phyloP scores from a whole-genome alignment of 2,888 invertebrate species.

The Volucella zonaria region DNA sequence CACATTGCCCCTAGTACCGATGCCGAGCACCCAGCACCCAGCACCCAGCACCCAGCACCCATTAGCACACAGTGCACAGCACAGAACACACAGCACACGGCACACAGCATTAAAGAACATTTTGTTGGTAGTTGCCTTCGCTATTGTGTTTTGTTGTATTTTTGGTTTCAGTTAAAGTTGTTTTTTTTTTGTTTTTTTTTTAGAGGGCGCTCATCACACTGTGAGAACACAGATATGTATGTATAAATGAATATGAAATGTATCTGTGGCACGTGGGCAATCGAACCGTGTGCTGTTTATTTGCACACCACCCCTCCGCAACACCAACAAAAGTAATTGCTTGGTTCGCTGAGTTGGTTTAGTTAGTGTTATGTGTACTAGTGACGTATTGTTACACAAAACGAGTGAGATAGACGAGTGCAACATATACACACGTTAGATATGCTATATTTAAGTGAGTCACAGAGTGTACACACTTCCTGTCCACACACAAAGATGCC shows the following conservation, averaged over 20 bases:
- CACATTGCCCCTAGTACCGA: background rate
- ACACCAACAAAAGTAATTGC: too few species aligned
- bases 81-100: background rate
- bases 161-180: too few species aligned
- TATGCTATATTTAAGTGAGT: constrained; percentile 21
- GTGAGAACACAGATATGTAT: background rate
- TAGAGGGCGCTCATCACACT: background rate
- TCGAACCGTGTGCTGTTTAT: constrained; percentile 8
- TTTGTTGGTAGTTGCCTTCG: constrained; percentile 53
- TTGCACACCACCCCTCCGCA: constrained; percentile 1
- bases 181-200: constrained; percentile 1
- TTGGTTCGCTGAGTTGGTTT: background rate
- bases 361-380: constrained; percentile 47
- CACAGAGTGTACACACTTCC: constrained; percentile 55
- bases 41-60: constrained; percentile 1
- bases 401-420: constrained; percentile 23
- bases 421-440: constrained; percentile 36
- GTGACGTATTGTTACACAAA: constrained; percentile 54
- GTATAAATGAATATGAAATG: background rate
- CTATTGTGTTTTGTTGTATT: constrained; percentile 44
- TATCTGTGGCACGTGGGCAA: constrained; percentile 9
- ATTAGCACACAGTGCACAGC: constrained; percentile 16
- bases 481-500: constrained; percentile 59
- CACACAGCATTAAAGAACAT: constrained; percentile 1
- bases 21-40: background rate